Evolutionary conservation across 2,888 invertebrate genomes (phyloP), one percentile per base, ranked within the genome.

Genomic region (Cyaniris semiargus): DNA sequence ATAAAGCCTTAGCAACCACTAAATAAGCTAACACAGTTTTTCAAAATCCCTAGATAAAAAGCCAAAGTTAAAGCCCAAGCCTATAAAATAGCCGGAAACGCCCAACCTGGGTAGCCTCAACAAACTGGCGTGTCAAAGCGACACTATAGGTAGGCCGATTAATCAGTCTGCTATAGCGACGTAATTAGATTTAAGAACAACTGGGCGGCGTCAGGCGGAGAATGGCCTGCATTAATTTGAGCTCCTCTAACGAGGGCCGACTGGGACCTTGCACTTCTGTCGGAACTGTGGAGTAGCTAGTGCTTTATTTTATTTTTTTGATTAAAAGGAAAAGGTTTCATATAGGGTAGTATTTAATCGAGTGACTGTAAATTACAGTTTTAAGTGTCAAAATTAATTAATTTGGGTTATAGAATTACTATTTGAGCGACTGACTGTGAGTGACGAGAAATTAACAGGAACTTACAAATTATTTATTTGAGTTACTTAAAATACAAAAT

Each of bases 161-260:
- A 84, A 85, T 84, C 84, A 83, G 83, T 82, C 80, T 81, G 81
- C 81, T 81, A 71, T 76, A 76, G 87, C 87, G 87, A 83, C 90
- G 92, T 92, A 93, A 94, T 94, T 94, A 93, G 93, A 93, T 94
- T 94, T 94, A 93, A 94, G 93, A 94, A 94, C 93, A 94, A 93
- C 93, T 90, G 92, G 93, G 90, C 92, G 93, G 90, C 92, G 93
- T 91, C 91, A 92, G 91, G 89, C 86, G 86, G 89, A 89, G 93
- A 93, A 94, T 93, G 90, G 93, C 90, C 90, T 87, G 91, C 93
- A 93, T 93, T 93, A 93, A 93, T 93, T 93, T 92, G 92, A 91
- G 91, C 92, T 92, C 87, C 92, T 92, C 90, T 93, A 93, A 93
- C 93, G 92, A 93, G 93, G 93, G 88, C 87, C 87, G 87, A 86